Evolutionary conservation across 2,113 vertebrate genomes (phyloP).

Genomic region (Progne subis): DNA sequence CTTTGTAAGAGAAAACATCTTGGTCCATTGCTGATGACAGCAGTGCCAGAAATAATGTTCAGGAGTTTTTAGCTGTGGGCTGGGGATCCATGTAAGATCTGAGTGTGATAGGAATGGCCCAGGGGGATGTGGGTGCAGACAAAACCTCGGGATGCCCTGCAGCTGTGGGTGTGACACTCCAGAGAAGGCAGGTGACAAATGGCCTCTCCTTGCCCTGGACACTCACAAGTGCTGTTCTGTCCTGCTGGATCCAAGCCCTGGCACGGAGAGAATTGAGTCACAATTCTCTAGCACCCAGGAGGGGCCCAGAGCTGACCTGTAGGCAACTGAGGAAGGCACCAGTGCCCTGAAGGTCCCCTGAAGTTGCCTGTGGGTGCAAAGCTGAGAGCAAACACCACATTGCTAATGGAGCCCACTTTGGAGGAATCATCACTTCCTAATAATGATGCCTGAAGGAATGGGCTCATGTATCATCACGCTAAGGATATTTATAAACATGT

Average conservation of each 20-base stretch:
- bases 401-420: not conserved
- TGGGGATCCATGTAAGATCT: not conserved
- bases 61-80: not conserved
- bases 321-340: not conserved
- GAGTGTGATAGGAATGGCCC: not conserved
- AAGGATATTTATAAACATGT: constrained; percentile 9
- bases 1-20: not conserved
- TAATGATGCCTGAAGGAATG: not conserved
- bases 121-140: not conserved
- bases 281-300: not conserved
- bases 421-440: not conserved
- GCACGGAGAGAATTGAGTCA: not conserved
- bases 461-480: not conserved
- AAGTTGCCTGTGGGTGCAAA: not conserved
- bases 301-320: not conserved
- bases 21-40: not conserved
- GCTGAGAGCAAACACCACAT: not conserved
- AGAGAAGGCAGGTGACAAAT: not conserved
- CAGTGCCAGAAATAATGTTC: not conserved
- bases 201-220: not conserved
- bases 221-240: not conserved
- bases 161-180: not conserved
- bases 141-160: not conserved
- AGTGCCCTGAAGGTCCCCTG: not conserved
- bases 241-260: not conserved